These are phyloP conservation scores for Botrylloides violaceus DNA, from an alignment of 23 tunicate species.

Conservation along the genomic window DNA sequence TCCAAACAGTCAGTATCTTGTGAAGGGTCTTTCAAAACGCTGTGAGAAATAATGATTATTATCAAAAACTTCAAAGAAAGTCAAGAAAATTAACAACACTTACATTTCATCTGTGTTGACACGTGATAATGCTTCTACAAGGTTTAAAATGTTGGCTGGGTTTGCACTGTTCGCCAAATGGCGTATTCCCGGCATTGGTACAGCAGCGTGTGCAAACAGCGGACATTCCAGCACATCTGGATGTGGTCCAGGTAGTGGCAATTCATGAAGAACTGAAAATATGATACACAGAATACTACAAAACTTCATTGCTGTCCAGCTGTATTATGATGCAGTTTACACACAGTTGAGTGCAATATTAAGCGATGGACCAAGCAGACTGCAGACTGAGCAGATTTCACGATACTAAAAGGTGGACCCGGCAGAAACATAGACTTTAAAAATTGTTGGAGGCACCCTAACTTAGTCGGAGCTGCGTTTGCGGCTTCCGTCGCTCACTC, in stretches of 20 bases:
- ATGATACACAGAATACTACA: too few relatives aligned
- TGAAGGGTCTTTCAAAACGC: conserved; percentile 16
- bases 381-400: too few relatives aligned
- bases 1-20: conserved; percentile 29
- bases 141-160: not conserved
- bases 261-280: conserved; percentile 16
- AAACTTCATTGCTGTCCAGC: too few relatives aligned
- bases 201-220: conserved; percentile 17
- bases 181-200: conserved; percentile 16
- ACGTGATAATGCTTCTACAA: conserved; percentile 15
- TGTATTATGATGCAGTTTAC: too few relatives aligned
- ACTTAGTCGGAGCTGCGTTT: too few relatives aligned
- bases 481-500: too few relatives aligned
- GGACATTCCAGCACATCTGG: conserved; percentile 24
- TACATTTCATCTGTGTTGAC: conserved; percentile 22
- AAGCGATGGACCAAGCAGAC: too few relatives aligned
- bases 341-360: too few relatives aligned
- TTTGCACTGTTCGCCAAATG: not conserved
- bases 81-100: not conserved
- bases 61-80: not conserved
- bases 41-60: not conserved
- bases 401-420: too few relatives aligned
- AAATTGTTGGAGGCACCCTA: too few relatives aligned
- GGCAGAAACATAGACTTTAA: too few relatives aligned
- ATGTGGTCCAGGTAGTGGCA: conserved; percentile 31